Evolutionary conservation across 2,113 vertebrate species (phyloP).

Genomic region (Bufo gargarizans): DNA sequence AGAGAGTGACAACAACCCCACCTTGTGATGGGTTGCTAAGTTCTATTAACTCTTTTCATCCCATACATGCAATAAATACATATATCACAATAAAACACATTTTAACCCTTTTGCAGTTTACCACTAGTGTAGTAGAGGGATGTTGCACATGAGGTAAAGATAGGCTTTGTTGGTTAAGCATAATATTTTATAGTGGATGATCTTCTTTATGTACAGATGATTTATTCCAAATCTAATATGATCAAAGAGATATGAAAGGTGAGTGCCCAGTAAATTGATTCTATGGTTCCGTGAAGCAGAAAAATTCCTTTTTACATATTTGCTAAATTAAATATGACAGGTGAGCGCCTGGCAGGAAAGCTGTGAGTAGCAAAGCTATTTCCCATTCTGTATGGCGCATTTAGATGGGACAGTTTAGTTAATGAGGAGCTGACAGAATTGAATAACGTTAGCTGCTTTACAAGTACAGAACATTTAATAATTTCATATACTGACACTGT

Average conservation of each 20-base stretch:
- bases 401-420: neutral
- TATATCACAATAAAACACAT: too few relatives aligned
- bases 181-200: too few relatives aligned
- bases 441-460: neutral
- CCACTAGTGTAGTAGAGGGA: too few relatives aligned
- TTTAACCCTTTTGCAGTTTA: too few relatives aligned
- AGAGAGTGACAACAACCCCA: too few relatives aligned
- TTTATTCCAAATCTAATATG: neutral
- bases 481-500: slow-evolving; percentile 18
- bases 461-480: slow-evolving; percentile 32
- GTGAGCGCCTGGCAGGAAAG: neutral
- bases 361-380: neutral
- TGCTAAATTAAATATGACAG: neutral
- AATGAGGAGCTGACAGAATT: neutral
- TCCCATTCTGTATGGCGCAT: neutral
- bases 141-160: too few relatives aligned
- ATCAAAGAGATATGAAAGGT: neutral
- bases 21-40: too few relatives aligned
- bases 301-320: neutral
- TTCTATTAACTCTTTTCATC: too few relatives aligned
- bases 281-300: neutral
- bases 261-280: neutral
- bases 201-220: too few relatives aligned
- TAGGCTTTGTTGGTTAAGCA: too few relatives aligned
- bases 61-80: too few relatives aligned